Evolutionary conservation across 2,113 vertebrate species (phyloP).

Genomic region (Lamprologus speciosus): DNA sequence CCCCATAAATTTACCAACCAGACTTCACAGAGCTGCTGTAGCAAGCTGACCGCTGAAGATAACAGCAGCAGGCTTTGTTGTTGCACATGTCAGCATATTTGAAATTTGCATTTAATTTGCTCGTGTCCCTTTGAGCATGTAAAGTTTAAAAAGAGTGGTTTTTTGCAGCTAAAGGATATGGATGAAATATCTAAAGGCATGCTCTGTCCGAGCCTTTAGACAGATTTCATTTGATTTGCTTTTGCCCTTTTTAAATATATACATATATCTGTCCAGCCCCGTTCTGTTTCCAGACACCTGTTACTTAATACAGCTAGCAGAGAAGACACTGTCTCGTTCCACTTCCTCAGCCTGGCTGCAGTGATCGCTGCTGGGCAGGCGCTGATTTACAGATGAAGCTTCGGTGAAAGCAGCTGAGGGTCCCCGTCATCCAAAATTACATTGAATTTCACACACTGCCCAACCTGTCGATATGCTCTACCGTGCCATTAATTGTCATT

Average conservation of each 20-base stretch:
- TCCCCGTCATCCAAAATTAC: background rate
- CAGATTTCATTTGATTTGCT: background rate
- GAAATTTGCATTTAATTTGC: constrained; percentile 1
- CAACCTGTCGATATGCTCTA: background rate
- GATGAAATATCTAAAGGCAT: background rate
- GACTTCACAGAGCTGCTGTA: background rate
- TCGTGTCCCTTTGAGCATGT: background rate
- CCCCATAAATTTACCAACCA: background rate
- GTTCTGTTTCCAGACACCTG: background rate
- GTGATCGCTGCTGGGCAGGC: background rate
- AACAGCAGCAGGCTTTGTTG: background rate
- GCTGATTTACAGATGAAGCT: background rate
- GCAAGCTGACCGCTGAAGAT: constrained; percentile 24
- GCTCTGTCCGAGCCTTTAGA: background rate
- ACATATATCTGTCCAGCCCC: background rate
- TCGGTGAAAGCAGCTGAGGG: background rate
- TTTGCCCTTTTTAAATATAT: background rate
- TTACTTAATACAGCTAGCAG: background rate
- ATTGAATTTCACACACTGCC: background rate
- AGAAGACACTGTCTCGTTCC: background rate
- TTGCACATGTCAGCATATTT: background rate
- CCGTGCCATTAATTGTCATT: background rate
- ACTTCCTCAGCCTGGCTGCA: background rate
- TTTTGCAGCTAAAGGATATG: background rate
- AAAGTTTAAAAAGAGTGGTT: background rate